phyloP scores from a whole-genome alignment of 2,797 vertebrate species.

The Jordanella pulchra region DNA sequence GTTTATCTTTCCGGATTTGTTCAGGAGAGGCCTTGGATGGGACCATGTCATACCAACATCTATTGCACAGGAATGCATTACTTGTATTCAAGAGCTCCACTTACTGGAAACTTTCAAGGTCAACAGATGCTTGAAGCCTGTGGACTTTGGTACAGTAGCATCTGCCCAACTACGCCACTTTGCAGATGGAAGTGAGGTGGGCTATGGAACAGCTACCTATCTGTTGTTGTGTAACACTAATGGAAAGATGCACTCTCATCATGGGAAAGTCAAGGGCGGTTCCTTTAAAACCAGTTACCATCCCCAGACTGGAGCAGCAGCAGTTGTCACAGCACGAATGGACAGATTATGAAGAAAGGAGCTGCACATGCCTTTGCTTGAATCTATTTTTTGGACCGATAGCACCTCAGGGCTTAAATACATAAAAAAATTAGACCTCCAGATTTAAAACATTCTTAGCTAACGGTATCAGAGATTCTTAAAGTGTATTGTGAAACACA shows the following conservation, averaged over 20 bases:
- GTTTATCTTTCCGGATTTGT: not conserved
- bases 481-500: not conserved
- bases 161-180: not conserved
- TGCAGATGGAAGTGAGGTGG: constrained; percentile 4
- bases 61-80: not conserved
- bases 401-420: not conserved
- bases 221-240: no score
- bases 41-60: not conserved
- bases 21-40: not conserved
- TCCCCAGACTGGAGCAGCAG: not conserved
- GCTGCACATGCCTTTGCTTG: not conserved
- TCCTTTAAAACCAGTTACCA: constrained; percentile 6
- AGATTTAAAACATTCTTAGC: not conserved
- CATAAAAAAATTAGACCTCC: not conserved
- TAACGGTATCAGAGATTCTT: not conserved
- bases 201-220: not conserved
- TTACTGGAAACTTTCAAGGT: not conserved
- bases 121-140: constrained; percentile 4
- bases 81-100: not conserved
- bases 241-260: not conserved
- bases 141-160: not conserved
- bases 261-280: not conserved
- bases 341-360: not conserved
- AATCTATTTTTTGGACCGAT: not conserved
- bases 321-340: not conserved